These are phyloP conservation scores for Drosophila orena DNA, from an alignment of 1,140 invertebrate species.

Conservation along the genomic window DNA sequence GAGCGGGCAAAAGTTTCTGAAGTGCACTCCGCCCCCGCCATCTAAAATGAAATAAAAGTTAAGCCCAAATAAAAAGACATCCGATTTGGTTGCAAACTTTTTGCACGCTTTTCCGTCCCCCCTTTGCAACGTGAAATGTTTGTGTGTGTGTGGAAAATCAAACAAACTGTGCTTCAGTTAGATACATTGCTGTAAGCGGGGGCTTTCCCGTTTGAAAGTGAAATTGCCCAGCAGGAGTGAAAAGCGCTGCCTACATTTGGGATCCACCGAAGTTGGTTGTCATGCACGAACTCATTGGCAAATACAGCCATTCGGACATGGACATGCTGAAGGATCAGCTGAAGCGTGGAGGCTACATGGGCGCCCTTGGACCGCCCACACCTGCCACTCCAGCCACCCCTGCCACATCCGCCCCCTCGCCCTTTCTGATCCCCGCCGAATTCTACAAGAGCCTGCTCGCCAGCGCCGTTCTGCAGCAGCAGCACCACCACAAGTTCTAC, in stretches of 20 bases:
- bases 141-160: constrained; percentile 58
- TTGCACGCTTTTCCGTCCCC: constrained; percentile 6
- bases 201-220: constrained; percentile 55
- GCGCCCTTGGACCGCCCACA: constrained; percentile 30
- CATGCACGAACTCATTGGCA: constrained; percentile 57
- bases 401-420: constrained; percentile 51
- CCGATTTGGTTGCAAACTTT: constrained; percentile 38
- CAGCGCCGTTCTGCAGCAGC: constrained; percentile 87
- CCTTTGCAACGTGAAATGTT: constrained; percentile 1
- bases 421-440: constrained; percentile 90
- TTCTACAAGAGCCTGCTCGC: constrained; percentile 91
- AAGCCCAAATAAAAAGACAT: constrained; percentile 62
- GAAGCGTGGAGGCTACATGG: constrained; percentile 57
- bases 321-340: constrained; percentile 70
- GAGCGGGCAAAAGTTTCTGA: constrained; percentile 43
- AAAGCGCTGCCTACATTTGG: constrained; percentile 66
- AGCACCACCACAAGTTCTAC: constrained; percentile 59
- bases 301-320: constrained; percentile 54
- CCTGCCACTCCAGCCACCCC: constrained; percentile 24
- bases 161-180: constrained; percentile 63
- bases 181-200: constrained; percentile 50
- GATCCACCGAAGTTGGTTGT: constrained; percentile 27
- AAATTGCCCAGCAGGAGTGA: constrained; percentile 41
- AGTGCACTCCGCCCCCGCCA: constrained; percentile 15
- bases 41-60: constrained; percentile 74